These are phyloP conservation scores for Callinectes sapidus DNA, from an alignment of 2,888 invertebrate species.

Conservation along the genomic window DNA sequence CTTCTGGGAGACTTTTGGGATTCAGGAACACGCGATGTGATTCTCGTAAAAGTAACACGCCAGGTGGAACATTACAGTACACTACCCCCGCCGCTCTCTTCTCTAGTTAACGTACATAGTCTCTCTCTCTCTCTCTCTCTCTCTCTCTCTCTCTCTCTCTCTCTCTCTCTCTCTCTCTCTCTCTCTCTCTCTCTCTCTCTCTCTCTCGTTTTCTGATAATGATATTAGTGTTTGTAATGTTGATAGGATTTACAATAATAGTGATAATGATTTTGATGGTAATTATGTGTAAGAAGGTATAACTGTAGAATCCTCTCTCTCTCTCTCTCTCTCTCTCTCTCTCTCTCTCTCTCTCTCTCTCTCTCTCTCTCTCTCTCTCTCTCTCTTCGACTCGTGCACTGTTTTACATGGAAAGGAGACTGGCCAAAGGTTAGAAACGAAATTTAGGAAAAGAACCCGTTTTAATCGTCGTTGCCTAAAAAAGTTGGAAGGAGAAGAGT, in stretches of 20 bases:
- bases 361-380: conserved; percentile 1
- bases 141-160: neutral
- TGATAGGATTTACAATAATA: neutral
- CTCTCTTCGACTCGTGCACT: neutral
- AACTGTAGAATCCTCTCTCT: neutral
- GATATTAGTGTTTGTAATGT: neutral
- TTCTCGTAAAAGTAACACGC: conserved; percentile 8
- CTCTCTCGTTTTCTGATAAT: neutral
- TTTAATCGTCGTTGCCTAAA: neutral
- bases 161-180: no score
- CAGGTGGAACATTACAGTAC: neutral
- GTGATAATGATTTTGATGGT: neutral
- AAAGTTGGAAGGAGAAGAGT: neutral
- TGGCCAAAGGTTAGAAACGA: neutral
- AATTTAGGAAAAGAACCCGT: neutral
- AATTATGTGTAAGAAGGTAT: neutral
- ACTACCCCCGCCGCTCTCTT: neutral
- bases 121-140: neutral
- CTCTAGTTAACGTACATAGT: neutral
- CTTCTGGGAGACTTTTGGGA: neutral
- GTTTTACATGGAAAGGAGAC: neutral
- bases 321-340: conserved; percentile 25
- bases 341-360: conserved; percentile 23
- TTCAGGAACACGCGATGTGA: neutral
- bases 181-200: neutral